A percentile compares a stretch with the other conserved stretches of the same genome.
Conservation (phyloP, 2,797 vertebrate genomes). For the Yasuhikotakia modesta region DNA sequence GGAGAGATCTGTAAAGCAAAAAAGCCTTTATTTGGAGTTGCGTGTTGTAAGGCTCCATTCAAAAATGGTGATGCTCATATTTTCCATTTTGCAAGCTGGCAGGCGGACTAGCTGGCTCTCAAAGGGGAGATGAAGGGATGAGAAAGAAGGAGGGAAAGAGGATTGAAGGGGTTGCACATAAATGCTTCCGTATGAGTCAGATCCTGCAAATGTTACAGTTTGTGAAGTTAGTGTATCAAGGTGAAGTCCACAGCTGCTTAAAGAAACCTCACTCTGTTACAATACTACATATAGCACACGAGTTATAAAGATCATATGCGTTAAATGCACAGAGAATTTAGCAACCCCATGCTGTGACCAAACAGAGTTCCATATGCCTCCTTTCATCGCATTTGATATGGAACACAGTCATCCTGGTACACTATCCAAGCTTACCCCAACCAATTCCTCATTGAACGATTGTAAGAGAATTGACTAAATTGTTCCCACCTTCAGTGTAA, state of each 20-base stretch:
- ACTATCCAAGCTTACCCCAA: constrained; percentile 14
- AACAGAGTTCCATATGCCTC: not conserved
- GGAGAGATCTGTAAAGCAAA: constrained; percentile 50
- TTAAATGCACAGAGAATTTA: constrained; percentile 13
- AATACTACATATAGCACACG: not conserved
- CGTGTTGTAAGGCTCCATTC: constrained; percentile 44
- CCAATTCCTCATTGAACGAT: constrained; percentile 10
- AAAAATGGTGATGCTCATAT: constrained; percentile 47
- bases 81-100: constrained; percentile 60
- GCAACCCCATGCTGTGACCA: not conserved
- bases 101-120: constrained; percentile 40
- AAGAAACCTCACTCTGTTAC: constrained; percentile 22
- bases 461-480: constrained; percentile 32
- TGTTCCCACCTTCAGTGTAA: not conserved
- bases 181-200: constrained; percentile 34
- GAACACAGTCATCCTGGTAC: constrained; percentile 10
- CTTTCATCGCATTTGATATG: not conserved
- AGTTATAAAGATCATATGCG: constrained; percentile 8
- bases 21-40: constrained; percentile 67
- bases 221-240: constrained; percentile 24
- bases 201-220: constrained; percentile 44
- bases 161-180: constrained; percentile 38
- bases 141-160: constrained; percentile 16
- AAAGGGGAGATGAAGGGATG: constrained; percentile 29
- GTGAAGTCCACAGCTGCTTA: constrained; percentile 36